Base-by-base conservation (phyloP, 2,113 vertebrate genomes). In the Orientallactaga bullata region DNA sequence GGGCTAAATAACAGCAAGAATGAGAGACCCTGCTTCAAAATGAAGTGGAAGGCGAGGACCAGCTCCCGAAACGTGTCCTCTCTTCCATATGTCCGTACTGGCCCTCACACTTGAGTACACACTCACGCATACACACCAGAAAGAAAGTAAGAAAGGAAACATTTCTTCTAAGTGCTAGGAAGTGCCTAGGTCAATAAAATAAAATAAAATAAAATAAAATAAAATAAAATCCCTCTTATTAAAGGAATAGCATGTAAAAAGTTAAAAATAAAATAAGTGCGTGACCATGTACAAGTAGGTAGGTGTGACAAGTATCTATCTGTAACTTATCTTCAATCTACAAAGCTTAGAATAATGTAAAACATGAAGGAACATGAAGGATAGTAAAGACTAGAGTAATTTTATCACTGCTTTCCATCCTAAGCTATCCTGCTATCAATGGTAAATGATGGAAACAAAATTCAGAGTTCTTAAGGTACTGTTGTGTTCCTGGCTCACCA, bases 391-490 rank as follows among this genome's bases (percentile, higher is more conserved):
- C 55, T 73, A 65, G 35, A 10, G n/a, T n/a, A 71, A 76, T 4
- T 51, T 69, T n/a, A 5, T 68, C 92, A 66, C 35, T 61, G 4
- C 30, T 85, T 77, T 88, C 23, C 68, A 74, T 17, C n/a, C 51
- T 74, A 84, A 84, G 66, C 24, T 79, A 28, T 35, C 6, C 0
- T 42, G 71, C 74, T 24, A 39, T 68, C 66, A 13, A 18, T 80
- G 39, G 2, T 71, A 93, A 90, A 47, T 86, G 77, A 78, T 28
- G 61, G 18, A 92, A 26, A 42, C 76, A 77, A 77, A 37, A 85
- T 4, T 26, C 32, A 88, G n/a, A n/a, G 7, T 65, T 3, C 26
- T 12, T 32, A 60, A 76, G 55, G 30, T 66, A 60, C 16, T 5
- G 12, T 28, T 39, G 32, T 61, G n/a, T 89, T 37, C 26, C 3